Base-by-base conservation (phyloP, 92 coral and sea anemone genomes). In the Palythoa grandis region DNA sequence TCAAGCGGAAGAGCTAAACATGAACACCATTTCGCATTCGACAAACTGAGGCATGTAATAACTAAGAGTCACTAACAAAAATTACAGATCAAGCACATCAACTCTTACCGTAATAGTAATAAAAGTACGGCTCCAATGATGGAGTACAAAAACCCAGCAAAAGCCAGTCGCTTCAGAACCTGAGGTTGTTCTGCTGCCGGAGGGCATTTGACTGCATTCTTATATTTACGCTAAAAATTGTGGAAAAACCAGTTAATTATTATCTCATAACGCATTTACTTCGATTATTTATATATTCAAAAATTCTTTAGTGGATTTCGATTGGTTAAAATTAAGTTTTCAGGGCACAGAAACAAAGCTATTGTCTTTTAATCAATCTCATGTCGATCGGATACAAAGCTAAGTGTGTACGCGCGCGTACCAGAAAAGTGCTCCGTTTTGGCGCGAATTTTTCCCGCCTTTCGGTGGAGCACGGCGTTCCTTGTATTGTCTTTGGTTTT, bases 211-310 rank as follows among this genome's bases (percentile, higher is more conserved):
- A 77, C 15, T 5, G 82, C 82, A 29, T 77, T 37, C 52, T 57
- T 77, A 67, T 77, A 77, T 77, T 77, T 77, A 35, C 82, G 82
- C 82, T 77, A 60, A 77, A 37, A 17, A 5, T 54, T 77, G 50
- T 3, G 47, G 25, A 19, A 77, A 11, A 1, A 56, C 1, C 22
- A 22, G 65, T 14, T 76, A 24, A 6, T 16, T 2, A 29, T 11
- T 14, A 58, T 13, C 65, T 5, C 19, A 15, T 58, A 2, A 14
- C 65, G 4, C 5, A 15, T 4, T 14, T 12, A 15, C n/a, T 57
- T 13, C 4, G 11, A 57, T 57, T 57, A 14, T 57, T 57, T 57
- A 19, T 2, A 58, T 58, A 29, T 15, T 58, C 5, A 58, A 58
- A 12, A 14, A 58, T 58, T 58, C 12, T 58, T 15, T 58, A 19